Percentiles rank a stretch among this genome's conserved stretches.
These are phyloP conservation scores for Drosophila putrida DNA, from an alignment of 2,888 invertebrate genomes.

Conservation along the genomic window DNA sequence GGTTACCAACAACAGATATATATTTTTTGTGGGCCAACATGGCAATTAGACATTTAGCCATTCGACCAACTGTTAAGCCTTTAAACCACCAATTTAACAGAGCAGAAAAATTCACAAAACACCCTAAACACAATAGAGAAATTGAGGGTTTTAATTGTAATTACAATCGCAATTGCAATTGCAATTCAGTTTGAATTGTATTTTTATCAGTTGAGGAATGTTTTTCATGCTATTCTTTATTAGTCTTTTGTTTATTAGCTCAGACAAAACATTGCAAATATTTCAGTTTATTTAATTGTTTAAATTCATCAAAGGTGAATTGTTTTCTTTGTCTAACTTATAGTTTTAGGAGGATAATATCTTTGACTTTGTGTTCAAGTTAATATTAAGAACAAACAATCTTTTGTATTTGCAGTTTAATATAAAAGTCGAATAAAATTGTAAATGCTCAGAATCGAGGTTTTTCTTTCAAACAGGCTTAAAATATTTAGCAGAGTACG, in stretches of 20 bases:
- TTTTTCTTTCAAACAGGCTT: too few species aligned
- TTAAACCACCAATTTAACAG: conserved; percentile 21
- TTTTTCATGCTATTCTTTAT: background rate
- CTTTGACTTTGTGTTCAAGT: too few species aligned
- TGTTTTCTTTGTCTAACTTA: background rate
- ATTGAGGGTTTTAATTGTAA: conserved; percentile 26
- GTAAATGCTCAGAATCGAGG: too few species aligned
- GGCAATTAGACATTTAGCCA: conserved; percentile 49
- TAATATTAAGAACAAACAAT: too few species aligned
- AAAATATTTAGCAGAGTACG: too few species aligned
- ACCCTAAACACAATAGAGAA: background rate
- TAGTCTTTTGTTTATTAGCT: background rate
- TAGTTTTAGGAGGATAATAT: background rate
- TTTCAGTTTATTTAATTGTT: background rate
- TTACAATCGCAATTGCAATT: conserved; percentile 26
- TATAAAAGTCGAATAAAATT: too few species aligned
- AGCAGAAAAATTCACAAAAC: conserved; percentile 1
- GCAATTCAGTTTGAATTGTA: conserved; percentile 5
- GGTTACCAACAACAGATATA: conserved; percentile 29
- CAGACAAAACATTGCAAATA: background rate
- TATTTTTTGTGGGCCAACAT: conserved; percentile 14
- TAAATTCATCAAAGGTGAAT: background rate
- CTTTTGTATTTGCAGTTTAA: too few species aligned
- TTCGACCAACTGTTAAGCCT: conserved; percentile 21
- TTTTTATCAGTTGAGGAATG: conserved; percentile 9